Evolutionary conservation across 2,888 invertebrate genomes (phyloP), one percentile per base, ranked within the genome.

Genomic region (Tachystola acroxantha): DNA sequence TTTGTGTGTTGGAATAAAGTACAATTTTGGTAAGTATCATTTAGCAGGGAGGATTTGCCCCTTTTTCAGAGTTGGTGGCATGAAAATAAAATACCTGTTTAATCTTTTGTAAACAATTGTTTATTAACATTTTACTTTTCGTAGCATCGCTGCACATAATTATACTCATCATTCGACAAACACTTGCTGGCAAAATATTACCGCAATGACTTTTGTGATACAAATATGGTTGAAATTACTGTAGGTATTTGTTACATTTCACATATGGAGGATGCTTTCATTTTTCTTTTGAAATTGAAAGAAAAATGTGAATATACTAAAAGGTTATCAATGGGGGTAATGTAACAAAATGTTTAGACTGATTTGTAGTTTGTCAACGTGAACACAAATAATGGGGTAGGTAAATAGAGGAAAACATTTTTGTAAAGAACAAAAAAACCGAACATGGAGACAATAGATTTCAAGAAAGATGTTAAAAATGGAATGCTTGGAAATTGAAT

Each of bases 71-170:
- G n/a, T n/a, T n/a, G n/a, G n/a, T n/a, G n/a, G n/a, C n/a, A n/a
- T 10, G 10, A 3, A 70, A 84, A 74, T 70, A 57, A 85, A 82
- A 82, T 69, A 42, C 57, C 42, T 46, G 45, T 50, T 50, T 76
- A 75, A 81, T 86, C 80, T 88, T 87, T 87, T 86, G 85, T 88
- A 87, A 88, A 88, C 88, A 88, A 88, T 86, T 87, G 85, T 87
- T 86, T 86, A 85, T 87, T 87, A 87, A 87, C 86, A 86, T 87
- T 82, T 86, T 86, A 86, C 79, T 78, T 76, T 73, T 82, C 70
- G 71, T 70, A 75, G 78, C 78, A 76, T 78, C 70, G 65, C 73
- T 74, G 76, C 78, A 76, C 65, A 72, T 69, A 72, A 65, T 74
- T 68, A 58, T 62, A 78, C 75, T 76, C 77, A 70, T 73, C 67